A percentile compares a stretch with the other conserved stretches of the same genome.
Conservation (phyloP, 2,888 invertebrate species). For the Lydus trimaculatus region DNA sequence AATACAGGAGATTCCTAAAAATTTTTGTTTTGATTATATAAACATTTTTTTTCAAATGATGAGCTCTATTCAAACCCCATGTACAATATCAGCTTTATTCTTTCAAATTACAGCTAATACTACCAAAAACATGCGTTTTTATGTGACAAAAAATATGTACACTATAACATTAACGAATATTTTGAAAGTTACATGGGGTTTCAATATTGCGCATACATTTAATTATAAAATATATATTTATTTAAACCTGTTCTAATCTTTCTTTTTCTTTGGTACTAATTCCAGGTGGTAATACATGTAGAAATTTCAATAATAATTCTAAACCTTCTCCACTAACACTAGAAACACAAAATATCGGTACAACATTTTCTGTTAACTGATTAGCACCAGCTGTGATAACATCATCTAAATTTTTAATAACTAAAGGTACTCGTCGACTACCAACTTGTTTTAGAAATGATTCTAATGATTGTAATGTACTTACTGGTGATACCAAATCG, state of each 20-base stretch:
- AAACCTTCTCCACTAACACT: conserved; percentile 89
- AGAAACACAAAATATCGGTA: conserved; percentile 87
- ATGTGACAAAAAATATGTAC: too few relatives aligned
- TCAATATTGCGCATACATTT: too few relatives aligned
- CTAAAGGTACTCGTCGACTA: conserved; percentile 69
- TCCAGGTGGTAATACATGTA: conserved; percentile 81
- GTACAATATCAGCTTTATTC: too few relatives aligned
- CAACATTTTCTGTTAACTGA: conserved; percentile 69
- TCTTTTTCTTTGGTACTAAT: conserved; percentile 71
- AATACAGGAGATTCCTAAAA: conserved; percentile 78
- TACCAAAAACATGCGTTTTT: too few relatives aligned
- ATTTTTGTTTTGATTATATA: not conserved
- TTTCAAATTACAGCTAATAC: too few relatives aligned
- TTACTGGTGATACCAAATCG: conserved; percentile 75
- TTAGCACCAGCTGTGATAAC: conserved; percentile 77
- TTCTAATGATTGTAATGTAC: conserved; percentile 67
- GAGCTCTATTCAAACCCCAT: too few relatives aligned
- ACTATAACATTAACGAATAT: too few relatives aligned
- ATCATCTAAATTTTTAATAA: conserved; percentile 74
- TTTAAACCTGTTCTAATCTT: conserved; percentile 68
- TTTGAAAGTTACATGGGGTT: too few relatives aligned
- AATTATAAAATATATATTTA: conserved; percentile 16
- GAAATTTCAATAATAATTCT: conserved; percentile 82
- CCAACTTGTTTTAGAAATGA: conserved; percentile 71
- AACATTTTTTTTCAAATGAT: conserved; percentile 6